Evolutionary conservation across 1,140 invertebrate genomes (phyloP), one percentile per base, ranked within the genome.

Genomic region (Drosophila bocqueti): DNA sequence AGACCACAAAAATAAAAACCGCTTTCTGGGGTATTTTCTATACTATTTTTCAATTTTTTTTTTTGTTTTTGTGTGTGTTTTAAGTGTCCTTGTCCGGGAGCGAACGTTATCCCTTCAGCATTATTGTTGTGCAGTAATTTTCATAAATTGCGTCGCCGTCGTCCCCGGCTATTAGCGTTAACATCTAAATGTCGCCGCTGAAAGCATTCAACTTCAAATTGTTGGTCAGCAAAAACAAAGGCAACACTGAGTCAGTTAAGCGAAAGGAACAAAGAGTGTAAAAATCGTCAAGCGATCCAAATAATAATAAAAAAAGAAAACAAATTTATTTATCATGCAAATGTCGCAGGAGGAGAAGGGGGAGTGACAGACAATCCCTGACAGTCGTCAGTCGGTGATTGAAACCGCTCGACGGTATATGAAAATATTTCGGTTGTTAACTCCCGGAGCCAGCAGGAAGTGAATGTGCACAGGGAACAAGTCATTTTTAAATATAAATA

Each of bases 111-210:
- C 47, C 71, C 62, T 63, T 75, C 55, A 58, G 50, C 81, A 72
- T 83, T 83, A 76, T 65, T 55, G 67, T 76, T 79, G 61, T 84
- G 81, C 73, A 85, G 82, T 85, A 85, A 85, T 85, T 85, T 85
- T 84, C 82, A 85, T 85, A 85, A 85, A 85, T 85, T 85, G 81
- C 78, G 82, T 71, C 67, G 62, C 62, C 38, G 46, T 76, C 72
- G 62, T 87, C 84, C 84, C 69, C 74, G 77, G 75, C 84, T 83
- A 87, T 87, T 87, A 89, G 84, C 84, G 84, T 83, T 77, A 79
- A 86, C 64, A 82, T 79, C 83, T 87, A 86, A 86, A 71, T 68
- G 67, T 68, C 81, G 81, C 65, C 64, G 81, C 63, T 83, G 76
- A 83, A 83, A 80, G 81, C 76, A 67, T 65, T 66, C 64, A 83